Percentiles rank a stretch among this genome's conserved stretches.
Evolutionary conservation across 2,113 vertebrate genomes (phyloP).

Genomic region (Phyllostomus discolor): DNA sequence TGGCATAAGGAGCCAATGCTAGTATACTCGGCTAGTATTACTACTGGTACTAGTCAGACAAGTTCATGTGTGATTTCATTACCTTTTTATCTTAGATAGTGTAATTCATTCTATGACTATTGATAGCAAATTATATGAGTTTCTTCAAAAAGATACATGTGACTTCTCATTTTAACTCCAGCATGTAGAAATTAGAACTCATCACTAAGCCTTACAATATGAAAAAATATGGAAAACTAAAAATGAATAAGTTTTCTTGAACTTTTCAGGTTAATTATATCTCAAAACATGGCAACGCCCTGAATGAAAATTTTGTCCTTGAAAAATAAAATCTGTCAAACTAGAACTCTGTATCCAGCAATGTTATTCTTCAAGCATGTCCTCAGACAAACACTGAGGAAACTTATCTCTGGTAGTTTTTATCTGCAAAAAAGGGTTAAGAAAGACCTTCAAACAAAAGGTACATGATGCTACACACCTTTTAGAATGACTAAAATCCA

Average conservation of each 20-base stretch:
- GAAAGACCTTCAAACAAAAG: background rate
- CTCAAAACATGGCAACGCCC: background rate
- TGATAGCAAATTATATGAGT: background rate
- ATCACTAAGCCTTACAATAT: background rate
- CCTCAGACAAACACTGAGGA: background rate
- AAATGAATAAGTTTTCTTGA: background rate
- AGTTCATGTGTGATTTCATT: background rate
- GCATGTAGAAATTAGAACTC: background rate
- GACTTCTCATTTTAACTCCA: background rate
- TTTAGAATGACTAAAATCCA: background rate
- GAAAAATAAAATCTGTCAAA: background rate
- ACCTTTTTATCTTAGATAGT: background rate
- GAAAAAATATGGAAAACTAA: background rate
- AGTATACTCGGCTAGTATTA: background rate
- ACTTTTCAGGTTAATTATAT: background rate
- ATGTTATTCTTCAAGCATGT: background rate
- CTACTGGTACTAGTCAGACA: background rate
- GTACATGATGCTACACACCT: background rate
- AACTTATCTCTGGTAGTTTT: background rate
- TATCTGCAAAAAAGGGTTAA: background rate
- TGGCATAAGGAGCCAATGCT: background rate
- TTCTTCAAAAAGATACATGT: background rate
- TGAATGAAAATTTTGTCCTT: background rate
- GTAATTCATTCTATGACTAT: background rate
- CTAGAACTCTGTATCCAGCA: background rate